A percentile compares a stretch with the other conserved stretches of the same genome.
phyloP scores from a whole-genome alignment of 2,113 vertebrate genomes.

The Ancistrus triradiatus region DNA sequence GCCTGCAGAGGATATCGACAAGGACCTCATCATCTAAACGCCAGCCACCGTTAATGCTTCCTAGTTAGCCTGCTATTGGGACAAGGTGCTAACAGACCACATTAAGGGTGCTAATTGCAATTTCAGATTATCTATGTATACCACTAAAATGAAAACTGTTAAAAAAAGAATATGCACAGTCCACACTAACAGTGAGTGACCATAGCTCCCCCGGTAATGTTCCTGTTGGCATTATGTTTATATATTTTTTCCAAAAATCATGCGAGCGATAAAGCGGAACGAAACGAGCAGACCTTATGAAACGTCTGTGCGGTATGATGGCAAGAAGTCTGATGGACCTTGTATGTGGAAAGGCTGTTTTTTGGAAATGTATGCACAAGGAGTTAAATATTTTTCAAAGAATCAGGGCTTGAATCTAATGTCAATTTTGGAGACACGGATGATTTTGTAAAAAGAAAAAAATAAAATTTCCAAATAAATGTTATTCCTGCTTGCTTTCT shows the following conservation, averaged over 20 bases:
- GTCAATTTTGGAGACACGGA: conserved; percentile 53
- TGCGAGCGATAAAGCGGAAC: conserved; percentile 45
- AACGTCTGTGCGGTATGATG: conserved; percentile 45
- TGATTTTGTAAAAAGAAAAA: conserved; percentile 59
- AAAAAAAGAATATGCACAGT: conserved; percentile 56
- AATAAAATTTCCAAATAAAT: conserved; percentile 78
- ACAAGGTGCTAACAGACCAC: conserved; percentile 84
- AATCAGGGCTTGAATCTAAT: conserved; percentile 62
- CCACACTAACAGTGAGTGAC: conserved; percentile 56
- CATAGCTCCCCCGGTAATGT: conserved; percentile 38
- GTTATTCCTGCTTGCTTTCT: conserved; percentile 68
- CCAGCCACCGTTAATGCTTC: conserved; percentile 49
- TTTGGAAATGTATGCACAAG: conserved; percentile 37
- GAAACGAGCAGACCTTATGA: conserved; percentile 29
- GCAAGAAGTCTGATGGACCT: conserved; percentile 52
- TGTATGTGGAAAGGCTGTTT: conserved; percentile 37
- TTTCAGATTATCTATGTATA: conserved; percentile 69
- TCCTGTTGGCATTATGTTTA: not conserved
- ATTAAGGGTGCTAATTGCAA: conserved; percentile 88
- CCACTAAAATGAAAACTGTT: conserved; percentile 67
- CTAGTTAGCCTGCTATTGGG: conserved; percentile 58
- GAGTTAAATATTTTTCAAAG: conserved; percentile 43
- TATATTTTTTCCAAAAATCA: conserved; percentile 27
- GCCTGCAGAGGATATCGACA: conserved; percentile 92
- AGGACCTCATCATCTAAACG: conserved; percentile 88